Evolutionary conservation across 1,140 invertebrate genomes (phyloP).

Genomic region (Hyles euphorbiae): DNA sequence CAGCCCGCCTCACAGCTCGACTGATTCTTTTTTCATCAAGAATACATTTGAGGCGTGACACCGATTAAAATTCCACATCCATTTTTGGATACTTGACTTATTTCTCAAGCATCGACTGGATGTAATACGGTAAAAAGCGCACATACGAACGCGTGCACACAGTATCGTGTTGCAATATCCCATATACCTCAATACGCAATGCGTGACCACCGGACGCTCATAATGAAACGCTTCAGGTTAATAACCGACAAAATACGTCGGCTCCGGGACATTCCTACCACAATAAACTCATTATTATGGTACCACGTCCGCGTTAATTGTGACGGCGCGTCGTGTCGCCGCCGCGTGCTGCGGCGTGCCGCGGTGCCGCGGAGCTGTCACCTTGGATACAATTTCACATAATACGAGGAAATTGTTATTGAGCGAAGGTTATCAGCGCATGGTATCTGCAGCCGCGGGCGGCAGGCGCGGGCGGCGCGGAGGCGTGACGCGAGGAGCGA

Average conservation of each 20-base stretch:
- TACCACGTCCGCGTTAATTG: constrained; percentile 16
- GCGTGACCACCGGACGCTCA: constrained; percentile 48
- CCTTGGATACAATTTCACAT: too few relatives aligned
- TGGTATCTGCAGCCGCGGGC: constrained; percentile 10
- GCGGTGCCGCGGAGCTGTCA: not conserved
- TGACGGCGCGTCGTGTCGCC: not conserved
- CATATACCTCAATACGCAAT: constrained; percentile 48
- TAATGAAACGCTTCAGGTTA: constrained; percentile 52
- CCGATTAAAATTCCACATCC: constrained; percentile 43
- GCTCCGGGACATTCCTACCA: constrained; percentile 36
- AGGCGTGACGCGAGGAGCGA: constrained; percentile 28
- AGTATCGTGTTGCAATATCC: constrained; percentile 50
- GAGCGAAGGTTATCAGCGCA: not conserved
- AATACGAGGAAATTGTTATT: not conserved
- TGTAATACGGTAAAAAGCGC: constrained; percentile 2
- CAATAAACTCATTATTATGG: constrained; percentile 31
- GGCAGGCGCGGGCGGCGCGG: constrained; percentile 19
- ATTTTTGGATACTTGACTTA: constrained; percentile 31
- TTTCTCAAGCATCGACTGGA: constrained; percentile 17
- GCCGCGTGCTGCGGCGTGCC: not conserved
- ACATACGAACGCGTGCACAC: not conserved
- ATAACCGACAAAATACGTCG: constrained; percentile 42
- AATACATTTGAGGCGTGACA: constrained; percentile 34
- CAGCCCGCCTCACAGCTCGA: not conserved
- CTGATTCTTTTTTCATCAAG: constrained; percentile 25